Evolutionary conservation across 2,797 vertebrate species (phyloP), one percentile per base, ranked within the genome.

Genomic region (Uromys caudimaculatus): DNA sequence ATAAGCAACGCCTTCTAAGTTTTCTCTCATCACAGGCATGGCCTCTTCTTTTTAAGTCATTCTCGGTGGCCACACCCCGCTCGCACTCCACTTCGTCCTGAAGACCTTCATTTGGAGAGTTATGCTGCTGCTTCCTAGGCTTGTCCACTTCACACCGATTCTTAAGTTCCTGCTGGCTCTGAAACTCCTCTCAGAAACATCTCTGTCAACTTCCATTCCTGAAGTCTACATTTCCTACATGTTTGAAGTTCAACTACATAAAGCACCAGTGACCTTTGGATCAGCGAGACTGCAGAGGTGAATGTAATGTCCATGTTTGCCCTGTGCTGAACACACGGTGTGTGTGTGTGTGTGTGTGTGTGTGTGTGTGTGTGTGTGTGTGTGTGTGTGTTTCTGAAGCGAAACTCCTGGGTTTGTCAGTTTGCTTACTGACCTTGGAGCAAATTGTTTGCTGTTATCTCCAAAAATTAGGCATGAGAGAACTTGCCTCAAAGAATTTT

Each of bases 381-480:
- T 32, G 50, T 11, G 67, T 0, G 35, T 90, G 54, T 87, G n/a
- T 2, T 12, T 52, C 81, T 47, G 81, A 44, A 62, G 82, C 86
- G 75, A 23, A 35, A 54, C 32, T 94, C 24, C 27, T 44, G 47
- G 17, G 4, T 82, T 84, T n/a, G 10, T 13, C 41, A 32, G 47
- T 79, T 82, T 62, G 11, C 32, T 88, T 35, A 60, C 88, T 77
- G 29, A 69, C 75, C 11, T 85, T 60, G 32, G 32, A 27, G 2
- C 24, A 89, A 84, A 76, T 52, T 71, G 16, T 47, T 79, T 41
- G 27, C 7, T 87, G 11, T 81, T 96, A 79, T 87, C 47, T 95
- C 24, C 91, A 69, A 94, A 86, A 79, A 41, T 56, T 77, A 44
- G 8, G 9, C 47, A 13, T 47, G 11, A 58, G 4, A 82, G 6